Evolutionary conservation across 2,797 vertebrate species (phyloP).

Genomic region (Mus minutoides): DNA sequence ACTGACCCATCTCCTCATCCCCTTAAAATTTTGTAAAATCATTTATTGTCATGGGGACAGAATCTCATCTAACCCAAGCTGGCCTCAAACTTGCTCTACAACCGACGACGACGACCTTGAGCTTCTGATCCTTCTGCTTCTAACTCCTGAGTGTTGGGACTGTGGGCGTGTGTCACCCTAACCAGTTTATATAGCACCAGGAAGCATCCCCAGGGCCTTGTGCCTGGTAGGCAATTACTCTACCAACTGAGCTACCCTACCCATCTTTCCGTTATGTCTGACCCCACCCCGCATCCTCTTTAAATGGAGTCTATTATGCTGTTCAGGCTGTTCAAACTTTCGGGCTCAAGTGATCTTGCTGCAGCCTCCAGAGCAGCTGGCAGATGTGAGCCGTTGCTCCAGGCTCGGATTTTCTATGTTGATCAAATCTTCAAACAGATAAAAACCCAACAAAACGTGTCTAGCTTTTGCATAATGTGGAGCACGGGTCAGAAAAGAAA

Average conservation of each 20-base stretch:
- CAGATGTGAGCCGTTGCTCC: no score
- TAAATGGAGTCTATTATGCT: neutral
- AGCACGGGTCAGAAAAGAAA: constrained; percentile 4
- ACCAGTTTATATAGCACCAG: no score
- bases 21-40: neutral
- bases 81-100: no score
- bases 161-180: neutral
- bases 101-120: neutral
- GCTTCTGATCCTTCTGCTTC: neutral
- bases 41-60: neutral
- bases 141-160: neutral
- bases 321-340: neutral
- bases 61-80: neutral
- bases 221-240: no score
- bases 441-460: constrained; percentile 5
- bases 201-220: neutral
- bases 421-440: constrained; percentile 26
- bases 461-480: neutral
- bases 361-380: neutral
- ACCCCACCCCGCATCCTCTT: neutral
- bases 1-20: neutral
- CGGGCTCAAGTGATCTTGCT: neutral
- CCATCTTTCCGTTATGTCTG: no score
- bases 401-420: neutral
- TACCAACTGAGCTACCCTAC: neutral